Evolutionary conservation across 1,140 invertebrate genomes (phyloP), one percentile per base, ranked within the genome.

Genomic region (Drosophila mojavensis): DNA sequence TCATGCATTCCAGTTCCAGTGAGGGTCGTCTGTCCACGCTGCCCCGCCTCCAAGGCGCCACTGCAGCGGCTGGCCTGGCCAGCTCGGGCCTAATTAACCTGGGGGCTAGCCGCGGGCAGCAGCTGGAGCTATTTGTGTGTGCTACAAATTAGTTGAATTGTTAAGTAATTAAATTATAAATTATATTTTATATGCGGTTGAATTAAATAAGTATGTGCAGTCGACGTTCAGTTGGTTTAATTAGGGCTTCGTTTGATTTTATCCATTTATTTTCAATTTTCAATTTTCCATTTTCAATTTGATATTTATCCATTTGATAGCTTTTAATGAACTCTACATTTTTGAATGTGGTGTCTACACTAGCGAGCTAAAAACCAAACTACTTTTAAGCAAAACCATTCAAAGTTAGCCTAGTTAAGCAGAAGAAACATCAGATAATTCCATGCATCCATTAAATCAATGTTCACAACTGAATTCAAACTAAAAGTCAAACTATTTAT

Each of bases 361-460:
- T 80, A 80, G 79, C 72, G 84, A 79, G 76, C 80, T 86, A 83
- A 73, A 63, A 81, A 76, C 41, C 68, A 82, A 88, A 85, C 33
- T 88, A 88, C 41, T 59, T 41, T 79, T 86, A 86, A 79, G 79
- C 59, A 24, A 50, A 39, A 62, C 77, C 39, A 75, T 55, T 73
- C 59, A 15, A 61, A 48, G 28, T 62, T 28, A 75, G 53, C 62
- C 39, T 64, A 67, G 64, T 30, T 64, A 79, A 60, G 24, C 69
- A 51, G 58, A 58, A 45, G 67, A 64, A 54, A 30, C 36, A 39
- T 28, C 66, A 41, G 3, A 58, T 28, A 24, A 61, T 33, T 24
- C 17, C 45, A 50, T 81, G 65, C 55, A 74, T 48, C 77, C 69
- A 59, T 41, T 54, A 54, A 67, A 74, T 83, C 71, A 72, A 77